A percentile compares a stretch with the other conserved stretches of the same genome.
Evolutionary conservation across 2,113 vertebrate genomes (phyloP).

Genomic region (Cardinalis cardinalis): DNA sequence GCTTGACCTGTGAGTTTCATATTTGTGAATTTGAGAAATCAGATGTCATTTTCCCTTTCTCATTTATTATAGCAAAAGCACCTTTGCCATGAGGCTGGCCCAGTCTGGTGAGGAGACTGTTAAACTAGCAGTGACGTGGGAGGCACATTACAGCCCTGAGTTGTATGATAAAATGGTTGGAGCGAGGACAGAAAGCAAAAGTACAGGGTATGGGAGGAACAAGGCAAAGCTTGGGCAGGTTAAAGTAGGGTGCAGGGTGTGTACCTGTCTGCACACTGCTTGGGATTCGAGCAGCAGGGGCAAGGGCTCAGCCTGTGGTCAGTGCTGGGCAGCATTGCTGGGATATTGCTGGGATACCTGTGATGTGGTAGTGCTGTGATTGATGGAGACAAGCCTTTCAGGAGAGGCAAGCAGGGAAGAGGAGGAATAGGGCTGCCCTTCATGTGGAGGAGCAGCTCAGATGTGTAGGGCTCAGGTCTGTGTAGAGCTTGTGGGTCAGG

Average conservation of each 20-base stretch:
- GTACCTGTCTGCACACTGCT: background rate
- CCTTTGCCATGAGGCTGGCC: background rate
- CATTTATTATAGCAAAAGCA: background rate
- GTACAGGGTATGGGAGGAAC: accelerated
- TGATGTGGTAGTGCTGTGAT: accelerated
- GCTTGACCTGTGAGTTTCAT: background rate
- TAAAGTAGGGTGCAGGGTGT: background rate
- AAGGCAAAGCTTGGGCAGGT: background rate
- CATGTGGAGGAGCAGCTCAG: background rate
- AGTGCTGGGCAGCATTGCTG: background rate
- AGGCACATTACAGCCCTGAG: background rate
- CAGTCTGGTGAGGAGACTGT: background rate
- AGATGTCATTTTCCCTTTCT: background rate
- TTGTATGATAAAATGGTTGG: background rate
- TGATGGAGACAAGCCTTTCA: background rate
- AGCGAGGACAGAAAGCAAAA: background rate
- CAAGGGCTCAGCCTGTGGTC: background rate
- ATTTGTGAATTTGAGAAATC: background rate
- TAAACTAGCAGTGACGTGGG: background rate
- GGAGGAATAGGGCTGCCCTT: background rate
- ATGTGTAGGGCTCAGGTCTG: background rate
- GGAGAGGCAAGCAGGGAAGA: background rate
- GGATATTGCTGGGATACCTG: background rate
- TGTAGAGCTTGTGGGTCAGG: accelerated
- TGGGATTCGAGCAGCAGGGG: background rate